phyloP scores from a whole-genome alignment of 2,888 invertebrate species.

The Chymomyza procnemis region DNA sequence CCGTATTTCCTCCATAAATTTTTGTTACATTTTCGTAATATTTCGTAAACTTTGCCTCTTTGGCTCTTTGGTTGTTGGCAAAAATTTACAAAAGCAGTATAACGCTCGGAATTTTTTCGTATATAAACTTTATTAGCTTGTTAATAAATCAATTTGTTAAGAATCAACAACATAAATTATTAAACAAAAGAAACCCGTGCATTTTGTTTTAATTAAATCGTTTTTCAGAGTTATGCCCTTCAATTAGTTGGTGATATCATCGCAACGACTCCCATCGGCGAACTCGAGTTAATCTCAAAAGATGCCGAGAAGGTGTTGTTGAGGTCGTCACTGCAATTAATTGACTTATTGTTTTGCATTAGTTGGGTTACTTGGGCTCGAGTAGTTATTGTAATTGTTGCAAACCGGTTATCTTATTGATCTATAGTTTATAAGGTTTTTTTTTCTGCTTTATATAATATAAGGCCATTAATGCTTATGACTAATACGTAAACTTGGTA shows the following conservation, averaged over 20 bases:
- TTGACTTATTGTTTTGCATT: slow-evolving; percentile 43
- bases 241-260: slow-evolving; percentile 47
- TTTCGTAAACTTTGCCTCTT: background rate
- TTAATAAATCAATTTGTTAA: slow-evolving; percentile 46
- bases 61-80: background rate
- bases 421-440: too few species aligned
- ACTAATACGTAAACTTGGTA: slow-evolving; percentile 20
- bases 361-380: slow-evolving; percentile 19
- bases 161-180: background rate
- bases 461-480: slow-evolving; percentile 18
- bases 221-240: background rate
- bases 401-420: slow-evolving; percentile 47
- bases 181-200: too few species aligned
- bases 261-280: background rate
- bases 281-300: background rate
- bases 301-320: slow-evolving; percentile 9
- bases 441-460: background rate
- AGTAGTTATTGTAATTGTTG: background rate
- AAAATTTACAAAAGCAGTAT: background rate
- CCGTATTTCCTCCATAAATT: slow-evolving; percentile 61
- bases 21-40: slow-evolving; percentile 61
- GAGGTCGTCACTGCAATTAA: slow-evolving; percentile 43
- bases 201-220: too few species aligned
- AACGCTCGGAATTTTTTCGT: background rate
- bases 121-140: slow-evolving; percentile 19